Conservation (phyloP, 2,113 vertebrate genomes). For the Aleadryas rufinucha region DNA sequence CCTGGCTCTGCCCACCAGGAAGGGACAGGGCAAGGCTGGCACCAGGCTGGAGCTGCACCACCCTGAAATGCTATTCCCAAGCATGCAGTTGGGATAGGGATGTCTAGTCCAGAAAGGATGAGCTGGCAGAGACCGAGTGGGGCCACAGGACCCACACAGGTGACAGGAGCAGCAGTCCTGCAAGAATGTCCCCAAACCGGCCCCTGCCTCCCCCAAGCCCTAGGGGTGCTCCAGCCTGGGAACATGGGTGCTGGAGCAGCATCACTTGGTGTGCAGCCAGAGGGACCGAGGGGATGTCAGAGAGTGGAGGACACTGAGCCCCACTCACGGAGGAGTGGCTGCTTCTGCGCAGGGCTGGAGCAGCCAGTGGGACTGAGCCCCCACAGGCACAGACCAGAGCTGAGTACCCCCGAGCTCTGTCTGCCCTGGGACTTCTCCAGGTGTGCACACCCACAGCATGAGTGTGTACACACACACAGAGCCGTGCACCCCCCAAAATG, state of each 20-base stretch:
- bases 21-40: background rate
- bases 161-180: background rate
- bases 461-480: background rate
- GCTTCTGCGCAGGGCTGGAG: background rate
- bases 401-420: rapidly evolving
- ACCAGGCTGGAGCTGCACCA: background rate
- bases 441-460: background rate
- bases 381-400: background rate
- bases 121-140: background rate
- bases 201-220: background rate
- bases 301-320: background rate
- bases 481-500: background rate
- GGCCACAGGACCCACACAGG: background rate
- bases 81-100: background rate
- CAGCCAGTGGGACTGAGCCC: background rate
- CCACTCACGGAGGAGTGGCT: background rate
- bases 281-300: rapidly evolving
- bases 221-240: rapidly evolving
- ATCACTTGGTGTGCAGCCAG: background rate
- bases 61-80: background rate
- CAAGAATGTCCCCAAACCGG: background rate
- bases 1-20: background rate
- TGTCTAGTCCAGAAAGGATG: background rate
- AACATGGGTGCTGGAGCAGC: background rate
- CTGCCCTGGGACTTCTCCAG: background rate